phyloP scores from a whole-genome alignment of 1,140 invertebrate species.

The Phenacoccus solenopsis region DNA sequence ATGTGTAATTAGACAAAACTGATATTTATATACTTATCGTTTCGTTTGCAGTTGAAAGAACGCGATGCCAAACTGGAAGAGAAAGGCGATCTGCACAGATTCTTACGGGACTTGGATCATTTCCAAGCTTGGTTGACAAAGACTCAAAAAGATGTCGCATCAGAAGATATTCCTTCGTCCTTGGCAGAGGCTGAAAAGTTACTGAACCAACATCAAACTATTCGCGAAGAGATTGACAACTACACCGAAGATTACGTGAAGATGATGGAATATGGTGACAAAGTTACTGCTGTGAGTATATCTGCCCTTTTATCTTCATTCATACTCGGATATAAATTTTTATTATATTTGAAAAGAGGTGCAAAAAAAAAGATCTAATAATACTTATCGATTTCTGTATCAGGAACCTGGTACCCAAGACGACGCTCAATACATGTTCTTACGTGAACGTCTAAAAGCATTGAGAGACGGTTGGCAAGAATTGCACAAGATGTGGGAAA shows the following conservation, averaged over 20 bases:
- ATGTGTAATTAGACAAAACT: too few relatives aligned
- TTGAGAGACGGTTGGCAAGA: constrained; percentile 98
- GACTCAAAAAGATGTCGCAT: constrained; percentile 94
- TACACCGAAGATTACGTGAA: constrained; percentile 95
- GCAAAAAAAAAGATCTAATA: too few relatives aligned
- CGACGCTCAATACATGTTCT: constrained; percentile 99
- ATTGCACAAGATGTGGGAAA: constrained; percentile 99
- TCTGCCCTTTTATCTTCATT: too few relatives aligned
- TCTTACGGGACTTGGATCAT: constrained; percentile 96
- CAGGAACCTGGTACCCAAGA: constrained; percentile 42
- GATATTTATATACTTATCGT: constrained; percentile 23
- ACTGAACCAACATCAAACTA: constrained; percentile 90
- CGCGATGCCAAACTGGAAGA: constrained; percentile 96
- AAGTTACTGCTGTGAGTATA: constrained; percentile 63
- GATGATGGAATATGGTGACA: constrained; percentile 99
- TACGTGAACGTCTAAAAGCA: constrained; percentile 89
- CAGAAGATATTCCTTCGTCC: constrained; percentile 93
- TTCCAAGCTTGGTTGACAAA: constrained; percentile 99
- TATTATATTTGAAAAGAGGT: too few relatives aligned
- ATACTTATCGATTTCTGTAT: too few relatives aligned
- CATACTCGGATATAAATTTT: too few relatives aligned
- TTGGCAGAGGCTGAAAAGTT: constrained; percentile 93
- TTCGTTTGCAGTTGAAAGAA: constrained; percentile 69
- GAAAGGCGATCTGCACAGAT: constrained; percentile 94
- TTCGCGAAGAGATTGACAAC: constrained; percentile 97